Conservation (phyloP, 2,113 vertebrate species). For the Sturnus vulgaris region DNA sequence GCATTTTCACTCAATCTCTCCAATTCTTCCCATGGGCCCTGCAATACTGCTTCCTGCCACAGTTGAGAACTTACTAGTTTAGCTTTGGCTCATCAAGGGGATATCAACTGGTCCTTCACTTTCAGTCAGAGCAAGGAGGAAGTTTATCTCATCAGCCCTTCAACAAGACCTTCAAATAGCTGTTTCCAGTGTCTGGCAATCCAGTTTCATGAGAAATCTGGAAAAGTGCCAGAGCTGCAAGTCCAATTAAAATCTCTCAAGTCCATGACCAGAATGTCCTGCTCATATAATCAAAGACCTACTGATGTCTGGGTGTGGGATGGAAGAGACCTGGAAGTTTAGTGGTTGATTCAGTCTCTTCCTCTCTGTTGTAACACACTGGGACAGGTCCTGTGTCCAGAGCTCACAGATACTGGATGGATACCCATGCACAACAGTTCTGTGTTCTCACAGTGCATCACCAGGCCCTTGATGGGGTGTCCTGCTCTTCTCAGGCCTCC, state of each 20-base stretch:
- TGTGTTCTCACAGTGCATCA: background rate
- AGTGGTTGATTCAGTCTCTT: background rate
- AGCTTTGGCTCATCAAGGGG: background rate
- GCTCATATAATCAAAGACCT: background rate
- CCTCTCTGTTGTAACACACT: background rate
- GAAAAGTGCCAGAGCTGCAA: background rate
- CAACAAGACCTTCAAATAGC: background rate
- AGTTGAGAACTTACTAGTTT: rapidly evolving
- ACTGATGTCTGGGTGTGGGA: background rate
- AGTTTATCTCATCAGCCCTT: background rate
- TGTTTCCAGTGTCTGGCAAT: background rate
- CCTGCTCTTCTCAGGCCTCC: background rate
- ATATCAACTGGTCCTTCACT: background rate
- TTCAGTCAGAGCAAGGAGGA: background rate
- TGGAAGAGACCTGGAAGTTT: background rate
- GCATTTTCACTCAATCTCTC: background rate
- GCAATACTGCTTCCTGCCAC: background rate
- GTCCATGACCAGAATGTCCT: background rate
- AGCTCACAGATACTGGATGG: background rate
- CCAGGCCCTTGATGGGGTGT: background rate
- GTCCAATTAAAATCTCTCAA: background rate
- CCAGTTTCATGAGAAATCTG: background rate
- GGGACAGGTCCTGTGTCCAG: background rate
- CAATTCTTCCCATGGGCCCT: background rate
- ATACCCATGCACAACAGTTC: background rate